Conservation (phyloP, 1,140 invertebrate species). For the Argopecten irradians region DNA sequence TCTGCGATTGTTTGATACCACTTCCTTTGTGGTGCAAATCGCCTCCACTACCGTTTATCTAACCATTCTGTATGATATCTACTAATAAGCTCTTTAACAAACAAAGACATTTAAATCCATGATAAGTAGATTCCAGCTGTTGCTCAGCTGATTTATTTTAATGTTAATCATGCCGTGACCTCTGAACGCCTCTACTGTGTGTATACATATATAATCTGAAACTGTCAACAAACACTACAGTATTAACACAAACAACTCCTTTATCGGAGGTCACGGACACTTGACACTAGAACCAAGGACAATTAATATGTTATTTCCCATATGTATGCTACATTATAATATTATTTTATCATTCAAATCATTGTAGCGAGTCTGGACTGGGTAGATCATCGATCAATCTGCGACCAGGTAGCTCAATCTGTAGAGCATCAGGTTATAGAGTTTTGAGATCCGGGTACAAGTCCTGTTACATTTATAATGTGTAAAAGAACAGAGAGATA, state of each 20-base stretch:
- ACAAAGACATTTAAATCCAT: not conserved
- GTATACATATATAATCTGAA: not conserved
- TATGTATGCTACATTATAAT: no score
- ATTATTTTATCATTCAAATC: no score
- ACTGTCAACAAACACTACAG: not conserved
- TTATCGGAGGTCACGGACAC: not conserved
- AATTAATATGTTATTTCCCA: no score
- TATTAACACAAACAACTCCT: not conserved
- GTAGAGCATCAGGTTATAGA: no score
- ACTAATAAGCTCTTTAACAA: conserved; percentile 1
- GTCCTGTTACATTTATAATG: no score
- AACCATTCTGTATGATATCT: not conserved
- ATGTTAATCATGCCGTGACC: not conserved
- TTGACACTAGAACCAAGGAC: no score
- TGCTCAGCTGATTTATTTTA: not conserved
- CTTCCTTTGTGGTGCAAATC: not conserved
- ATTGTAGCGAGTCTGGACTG: no score
- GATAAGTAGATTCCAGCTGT: not conserved
- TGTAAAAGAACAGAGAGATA: no score
- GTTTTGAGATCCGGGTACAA: no score
- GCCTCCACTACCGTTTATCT: not conserved
- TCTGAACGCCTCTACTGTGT: not conserved
- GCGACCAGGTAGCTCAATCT: no score
- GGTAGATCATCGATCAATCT: no score
- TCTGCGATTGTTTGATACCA: not conserved